Base-by-base conservation (phyloP, 2,113 vertebrate genomes). In the Hypomesus transpacificus region DNA sequence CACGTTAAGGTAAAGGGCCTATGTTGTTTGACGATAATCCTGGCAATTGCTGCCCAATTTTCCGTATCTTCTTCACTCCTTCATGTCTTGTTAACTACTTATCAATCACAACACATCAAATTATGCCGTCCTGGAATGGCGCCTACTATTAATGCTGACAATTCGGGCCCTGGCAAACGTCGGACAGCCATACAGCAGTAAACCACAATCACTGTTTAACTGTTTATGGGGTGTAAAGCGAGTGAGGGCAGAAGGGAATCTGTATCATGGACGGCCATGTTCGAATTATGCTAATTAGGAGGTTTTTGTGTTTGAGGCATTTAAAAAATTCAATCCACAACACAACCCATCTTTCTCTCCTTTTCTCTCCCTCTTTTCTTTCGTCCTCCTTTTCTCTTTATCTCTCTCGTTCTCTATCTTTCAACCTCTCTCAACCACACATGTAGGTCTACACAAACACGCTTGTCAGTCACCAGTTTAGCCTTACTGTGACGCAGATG, bases 151-250 rank as follows among this genome's bases (percentile, higher is more conserved):
- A 28, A 5, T 63, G 9, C 18, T n/a, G 61, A 26, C 24, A n/a
- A 26, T 26, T 39, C 16, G 63, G 71, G 62, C 53, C 84, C 76
- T 76, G 86, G 79, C 89, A 88, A 82, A 90, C 86, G 79, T 77
- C 82, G 87, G 86, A 86, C 84, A 82, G 90, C 88, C 88, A 86
- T 82, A 73, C 79, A 63, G 80, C 89, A 91, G 92, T 95, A 95
- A 96, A 96, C 92, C 88, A 92, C 92, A 92, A 94, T 92, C 90
- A 91, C 90, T 90, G 91, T 91, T 90, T 92, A 91, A 92, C 91
- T 90, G 80, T 96, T 97, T 96, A 96, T 94, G 93, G 94, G 93
- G 94, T 95, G 94, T 91, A 93, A 95, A 94, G 91, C 85, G 87
- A 90, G 91, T 84, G 80, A 87, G 83, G 90, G 86, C 80, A 82